These are phyloP conservation scores for Clarias pachynema DNA, from an alignment of 2,797 vertebrate species.

Conservation along the genomic window DNA sequence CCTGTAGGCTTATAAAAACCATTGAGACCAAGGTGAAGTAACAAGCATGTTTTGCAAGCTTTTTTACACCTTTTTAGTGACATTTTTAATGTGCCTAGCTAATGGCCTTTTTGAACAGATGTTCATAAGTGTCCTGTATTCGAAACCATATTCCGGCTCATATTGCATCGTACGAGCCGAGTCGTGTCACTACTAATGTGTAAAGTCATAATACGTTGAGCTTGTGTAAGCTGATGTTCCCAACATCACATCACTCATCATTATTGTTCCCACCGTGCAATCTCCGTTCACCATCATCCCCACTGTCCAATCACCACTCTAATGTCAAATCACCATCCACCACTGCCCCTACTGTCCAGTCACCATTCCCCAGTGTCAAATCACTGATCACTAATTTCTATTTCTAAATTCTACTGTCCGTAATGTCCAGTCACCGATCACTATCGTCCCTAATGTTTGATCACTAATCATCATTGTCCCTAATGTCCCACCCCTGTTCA, in stretches of 20 bases:
- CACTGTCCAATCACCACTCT: neutral
- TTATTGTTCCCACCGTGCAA: neutral
- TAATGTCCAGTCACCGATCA: too few relatives aligned
- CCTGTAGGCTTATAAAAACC: neutral
- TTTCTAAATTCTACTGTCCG: neutral
- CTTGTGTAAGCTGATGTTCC: neutral
- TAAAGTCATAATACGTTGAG: neutral
- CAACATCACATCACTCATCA: neutral
- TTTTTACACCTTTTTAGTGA: neutral
- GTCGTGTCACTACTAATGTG: neutral
- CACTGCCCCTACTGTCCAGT: neutral
- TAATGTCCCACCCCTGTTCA: too few relatives aligned
- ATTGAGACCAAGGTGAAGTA: neutral
- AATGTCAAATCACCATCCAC: neutral
- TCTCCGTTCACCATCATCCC: neutral
- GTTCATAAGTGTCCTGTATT: neutral
- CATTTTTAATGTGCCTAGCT: neutral
- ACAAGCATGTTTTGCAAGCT: too few relatives aligned
- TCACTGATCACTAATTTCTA: neutral
- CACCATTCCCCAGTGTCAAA: neutral
- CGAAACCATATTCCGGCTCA: neutral
- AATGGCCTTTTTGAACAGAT: neutral
- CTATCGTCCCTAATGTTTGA: neutral
- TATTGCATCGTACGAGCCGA: neutral
- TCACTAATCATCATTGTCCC: neutral